Evolutionary conservation across 1,140 invertebrate genomes (phyloP).

Genomic region (Temnothorax nylanderi): DNA sequence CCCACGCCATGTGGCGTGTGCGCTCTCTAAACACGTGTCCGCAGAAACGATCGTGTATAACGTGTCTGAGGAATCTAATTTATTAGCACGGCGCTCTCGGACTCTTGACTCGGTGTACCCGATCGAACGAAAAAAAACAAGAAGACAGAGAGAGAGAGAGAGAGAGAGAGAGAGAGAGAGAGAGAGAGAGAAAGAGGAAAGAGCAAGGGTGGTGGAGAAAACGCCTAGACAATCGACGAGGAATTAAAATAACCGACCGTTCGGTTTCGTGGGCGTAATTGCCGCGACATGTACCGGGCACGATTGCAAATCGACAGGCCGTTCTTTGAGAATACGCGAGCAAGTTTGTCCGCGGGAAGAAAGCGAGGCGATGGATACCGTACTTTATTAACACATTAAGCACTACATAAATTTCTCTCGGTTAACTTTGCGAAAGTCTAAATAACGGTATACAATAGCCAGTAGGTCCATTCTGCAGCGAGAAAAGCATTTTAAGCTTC

Average conservation of each 20-base stretch:
- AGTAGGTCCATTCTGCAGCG: not conserved
- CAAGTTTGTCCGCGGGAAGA: not conserved
- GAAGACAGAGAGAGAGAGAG: too few species aligned
- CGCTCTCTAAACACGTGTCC: constrained; percentile 51
- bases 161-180: not conserved
- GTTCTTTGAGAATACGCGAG: constrained; percentile 7
- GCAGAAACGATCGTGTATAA: constrained; percentile 56
- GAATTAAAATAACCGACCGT: constrained; percentile 58
- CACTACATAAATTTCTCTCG: constrained; percentile 13
- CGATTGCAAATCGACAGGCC: constrained; percentile 26
- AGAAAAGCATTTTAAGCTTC: not conserved
- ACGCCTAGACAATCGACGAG: constrained; percentile 59
- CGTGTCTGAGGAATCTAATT: constrained; percentile 63
- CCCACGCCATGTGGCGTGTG: constrained; percentile 50
- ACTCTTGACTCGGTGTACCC: not conserved
- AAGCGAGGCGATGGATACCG: not conserved
- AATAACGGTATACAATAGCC: not conserved
- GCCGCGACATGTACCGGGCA: constrained; percentile 34
- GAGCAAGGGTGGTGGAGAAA: not conserved
- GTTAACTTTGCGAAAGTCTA: not conserved
- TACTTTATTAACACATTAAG: constrained; percentile 30
- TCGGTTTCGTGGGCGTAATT: constrained; percentile 68
- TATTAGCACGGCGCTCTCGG: constrained; percentile 54
- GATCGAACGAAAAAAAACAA: not conserved
- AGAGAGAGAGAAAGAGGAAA: not conserved